Evolutionary conservation across 2,113 vertebrate species (phyloP), one percentile per base, ranked within the genome.

Genomic region (Felis catus): DNA sequence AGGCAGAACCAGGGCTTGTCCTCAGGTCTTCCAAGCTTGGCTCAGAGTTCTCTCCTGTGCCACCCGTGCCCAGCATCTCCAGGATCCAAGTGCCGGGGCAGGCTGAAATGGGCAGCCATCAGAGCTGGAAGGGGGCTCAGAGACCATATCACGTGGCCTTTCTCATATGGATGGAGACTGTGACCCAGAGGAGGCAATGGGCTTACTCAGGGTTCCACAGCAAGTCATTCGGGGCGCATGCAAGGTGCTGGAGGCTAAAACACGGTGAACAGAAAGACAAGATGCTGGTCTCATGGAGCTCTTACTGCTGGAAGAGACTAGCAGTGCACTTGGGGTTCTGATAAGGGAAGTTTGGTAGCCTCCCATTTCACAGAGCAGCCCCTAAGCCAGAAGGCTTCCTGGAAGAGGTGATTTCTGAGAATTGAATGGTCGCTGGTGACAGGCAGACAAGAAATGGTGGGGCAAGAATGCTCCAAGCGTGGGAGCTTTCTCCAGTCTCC

Each of bases 361-460:
- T 53, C 88, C 51, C 74, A 84, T 25, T 15, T 16, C 31, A 48
- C 15, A 80, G 70, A 97, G 58, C 29, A 74, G 84, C 33, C 45
- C 61, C 36, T 66, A 21, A 33, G 41, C 14, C 63, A 33, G 39
- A 93, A 95, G 83, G 23, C 55, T 93, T 91, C 70, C 48, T 63
- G 71, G 48, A 93, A 13, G 33, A 71, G 18, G 71, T 51, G 86
- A 82, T 45, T 94, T 83, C 80, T 88, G 51, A 98, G 53, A 92
- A 66, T 7, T 1, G 19, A 68, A 89, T 48, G 29, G 51, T 9
- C 0, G 14, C 73, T 27, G 18, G 21, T 91, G 51, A 36, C 14
- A 29, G 53, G 18, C 27, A 70, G 68, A 89, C 45, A 88, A 78
- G 45, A 13, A 53, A 8, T 8, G 25, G 31, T 3, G 5, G 3